phyloP scores from a whole-genome alignment of 2,113 vertebrate genomes.

The Caretta caretta region DNA sequence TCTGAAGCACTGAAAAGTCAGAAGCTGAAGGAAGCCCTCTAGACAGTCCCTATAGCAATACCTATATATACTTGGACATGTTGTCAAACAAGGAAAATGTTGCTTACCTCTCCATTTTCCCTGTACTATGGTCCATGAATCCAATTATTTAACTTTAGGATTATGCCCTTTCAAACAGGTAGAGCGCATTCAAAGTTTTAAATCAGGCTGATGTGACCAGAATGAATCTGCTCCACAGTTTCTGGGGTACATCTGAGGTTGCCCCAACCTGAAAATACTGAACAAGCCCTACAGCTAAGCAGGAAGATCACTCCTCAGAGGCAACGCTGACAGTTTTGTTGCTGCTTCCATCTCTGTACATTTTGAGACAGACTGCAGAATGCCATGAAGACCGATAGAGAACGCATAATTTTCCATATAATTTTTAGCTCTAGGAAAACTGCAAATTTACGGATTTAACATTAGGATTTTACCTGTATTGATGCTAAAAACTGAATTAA shows the following conservation, averaged over 20 bases:
- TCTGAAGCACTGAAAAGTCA: neutral
- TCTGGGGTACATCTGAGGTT: neutral
- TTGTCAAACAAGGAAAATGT: neutral
- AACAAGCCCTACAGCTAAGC: neutral
- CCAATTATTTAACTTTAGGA: neutral
- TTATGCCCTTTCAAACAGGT: neutral
- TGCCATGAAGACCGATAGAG: neutral
- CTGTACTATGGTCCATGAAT: neutral
- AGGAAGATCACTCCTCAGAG: neutral
- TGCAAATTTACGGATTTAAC: neutral
- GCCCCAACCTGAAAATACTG: neutral
- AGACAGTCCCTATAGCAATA: neutral
- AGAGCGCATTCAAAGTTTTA: neutral
- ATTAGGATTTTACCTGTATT: neutral
- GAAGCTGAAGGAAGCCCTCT: neutral
- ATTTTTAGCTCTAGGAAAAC: neutral
- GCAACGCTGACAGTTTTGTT: neutral
- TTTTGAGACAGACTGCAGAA: neutral
- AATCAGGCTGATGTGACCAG: neutral
- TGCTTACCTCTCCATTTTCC: neutral
- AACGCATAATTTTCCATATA: neutral
- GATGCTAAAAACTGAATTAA: neutral
- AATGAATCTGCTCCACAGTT: neutral
- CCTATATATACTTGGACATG: neutral
- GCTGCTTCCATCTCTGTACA: rapidly evolving